Percentiles rank a stretch among this genome's conserved stretches.
Conservation (phyloP, 1,140 invertebrate species). For the Drosophila triauraria region DNA sequence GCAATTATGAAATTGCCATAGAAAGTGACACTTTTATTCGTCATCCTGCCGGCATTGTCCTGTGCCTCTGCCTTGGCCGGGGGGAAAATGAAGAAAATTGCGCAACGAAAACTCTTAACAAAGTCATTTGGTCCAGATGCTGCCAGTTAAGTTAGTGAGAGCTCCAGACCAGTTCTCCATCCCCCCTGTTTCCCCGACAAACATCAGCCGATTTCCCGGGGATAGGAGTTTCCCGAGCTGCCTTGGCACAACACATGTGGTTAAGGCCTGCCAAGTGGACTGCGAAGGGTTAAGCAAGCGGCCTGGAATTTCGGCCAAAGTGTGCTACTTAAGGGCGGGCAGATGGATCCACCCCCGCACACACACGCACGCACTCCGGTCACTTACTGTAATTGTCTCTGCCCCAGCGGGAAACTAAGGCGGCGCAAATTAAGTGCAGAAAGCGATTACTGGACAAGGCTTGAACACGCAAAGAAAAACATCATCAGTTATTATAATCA, state of each 20-base stretch:
- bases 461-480: background rate
- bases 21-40: slow-evolving; percentile 83
- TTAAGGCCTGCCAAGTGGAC: slow-evolving; percentile 51
- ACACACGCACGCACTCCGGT: slow-evolving; percentile 53
- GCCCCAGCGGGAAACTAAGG: slow-evolving; percentile 41
- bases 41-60: slow-evolving; percentile 73
- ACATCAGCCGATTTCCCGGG: slow-evolving; percentile 39
- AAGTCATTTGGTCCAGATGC: slow-evolving; percentile 82
- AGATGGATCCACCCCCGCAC: slow-evolving; percentile 6
- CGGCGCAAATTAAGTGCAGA: slow-evolving; percentile 77
- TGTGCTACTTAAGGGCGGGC: slow-evolving; percentile 54
- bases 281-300: slow-evolving; percentile 71
- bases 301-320: slow-evolving; percentile 66
- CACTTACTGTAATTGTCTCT: slow-evolving; percentile 78
- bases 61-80: slow-evolving; percentile 2
- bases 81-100: slow-evolving; percentile 72
- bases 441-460: slow-evolving; percentile 56
- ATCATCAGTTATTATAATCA: background rate
- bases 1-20: slow-evolving; percentile 84
- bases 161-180: slow-evolving; percentile 24
- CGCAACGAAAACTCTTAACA: slow-evolving; percentile 83
- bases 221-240: slow-evolving; percentile 36
- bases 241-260: slow-evolving; percentile 70
- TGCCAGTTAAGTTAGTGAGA: slow-evolving; percentile 74
- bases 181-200: slow-evolving; percentile 19